Evolutionary conservation across 2,888 invertebrate genomes (phyloP).

Genomic region (Julus scanicus): DNA sequence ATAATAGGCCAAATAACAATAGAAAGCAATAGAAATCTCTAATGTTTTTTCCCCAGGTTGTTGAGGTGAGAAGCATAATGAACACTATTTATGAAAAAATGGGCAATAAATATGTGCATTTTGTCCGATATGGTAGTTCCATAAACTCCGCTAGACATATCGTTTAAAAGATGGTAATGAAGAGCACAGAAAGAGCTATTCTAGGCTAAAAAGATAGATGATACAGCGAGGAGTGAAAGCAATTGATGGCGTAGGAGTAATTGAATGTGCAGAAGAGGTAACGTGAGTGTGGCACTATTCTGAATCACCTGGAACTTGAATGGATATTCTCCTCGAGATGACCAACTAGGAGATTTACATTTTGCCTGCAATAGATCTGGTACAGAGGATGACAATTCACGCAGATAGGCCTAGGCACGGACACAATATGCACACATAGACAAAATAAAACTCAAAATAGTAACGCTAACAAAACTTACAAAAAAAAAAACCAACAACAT

Average conservation of each 20-base stretch:
- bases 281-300: conserved; percentile 36
- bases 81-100: not conserved
- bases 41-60: too few species aligned
- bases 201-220: not conserved
- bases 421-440: conserved; percentile 47
- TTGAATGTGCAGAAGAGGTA: not conserved
- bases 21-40: too few species aligned
- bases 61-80: too few species aligned
- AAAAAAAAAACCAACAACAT: not conserved
- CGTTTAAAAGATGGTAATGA: not conserved
- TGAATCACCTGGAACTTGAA: conserved; percentile 46
- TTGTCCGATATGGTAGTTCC: not conserved
- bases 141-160: not conserved
- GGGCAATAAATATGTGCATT: not conserved
- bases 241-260: not conserved
- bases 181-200: conserved; percentile 14
- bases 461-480: conserved; percentile 46
- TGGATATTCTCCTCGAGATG: conserved; percentile 52
- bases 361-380: conserved; percentile 60
- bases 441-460: conserved; percentile 46
- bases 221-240: not conserved
- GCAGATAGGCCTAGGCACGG: conserved; percentile 54
- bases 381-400: conserved; percentile 61
- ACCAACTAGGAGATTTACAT: conserved; percentile 58
- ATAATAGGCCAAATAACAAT: too few species aligned